Evolutionary conservation across 2,888 invertebrate genomes (phyloP), one percentile per base, ranked within the genome.

Genomic region (Melangyna quadrimaculata): DNA sequence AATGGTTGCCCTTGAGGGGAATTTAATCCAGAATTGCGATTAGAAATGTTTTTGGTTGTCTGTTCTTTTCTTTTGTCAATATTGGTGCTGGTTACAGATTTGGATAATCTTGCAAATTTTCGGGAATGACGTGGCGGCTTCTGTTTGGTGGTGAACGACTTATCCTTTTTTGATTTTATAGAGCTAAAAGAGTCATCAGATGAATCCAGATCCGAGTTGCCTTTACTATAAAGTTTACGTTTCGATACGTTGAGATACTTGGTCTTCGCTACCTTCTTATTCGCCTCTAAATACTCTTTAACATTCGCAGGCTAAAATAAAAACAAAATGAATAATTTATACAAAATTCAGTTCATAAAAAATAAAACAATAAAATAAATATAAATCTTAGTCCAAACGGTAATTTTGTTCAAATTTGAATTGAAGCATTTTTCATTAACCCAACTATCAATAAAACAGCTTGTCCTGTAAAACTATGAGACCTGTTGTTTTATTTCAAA

Each of bases 181-280:
- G 14, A 22, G 14, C 3, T 9, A 2, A 24, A 9, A 4, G 45
- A 43, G 10, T 78, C 73, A 32, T 74, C 70, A 3, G 78, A 83
- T 24, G 55, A 19, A 9, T 65, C 19, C 0, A 0, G 1, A 35
- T 75, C 75, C 0, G 81, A 75, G 7, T 35, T 19, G 9, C 83
- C 83, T 48, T 83, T 83, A 22, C 43, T 70, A 17, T 83, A 83
- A 1, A 83, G 70, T 32, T 78, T 83, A 17, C 83, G 63, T 27
- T 83, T 83, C 0, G 83, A 83, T 7, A 63, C 1, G 53, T 83
- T 78, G 0, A 83, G 51, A 29, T 43, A 71, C 10, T 27, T 51
- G 3, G 43, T 57, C 10, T 27, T 71, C n/a, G 29, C 7, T 8
- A 78, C 14, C 2, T 3, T 35, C 57, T 74, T 2, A 43, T 74